These are phyloP conservation scores for Heliconius charithonia DNA, from an alignment of 2,888 invertebrate species.

Conservation along the genomic window DNA sequence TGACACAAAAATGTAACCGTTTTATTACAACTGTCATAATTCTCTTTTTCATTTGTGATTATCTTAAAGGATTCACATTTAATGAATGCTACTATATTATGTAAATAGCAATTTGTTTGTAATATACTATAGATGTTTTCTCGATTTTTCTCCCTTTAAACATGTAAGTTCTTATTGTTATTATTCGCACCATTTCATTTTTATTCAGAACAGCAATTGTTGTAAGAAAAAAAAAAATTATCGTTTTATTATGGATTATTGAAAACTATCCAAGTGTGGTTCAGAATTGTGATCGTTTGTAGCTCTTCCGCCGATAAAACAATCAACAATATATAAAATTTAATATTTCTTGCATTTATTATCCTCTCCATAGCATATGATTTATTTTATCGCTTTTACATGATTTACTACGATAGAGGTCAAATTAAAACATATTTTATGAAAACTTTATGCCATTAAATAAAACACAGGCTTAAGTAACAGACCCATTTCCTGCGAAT, in stretches of 20 bases:
- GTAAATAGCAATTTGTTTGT: neutral
- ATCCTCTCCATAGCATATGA: neutral
- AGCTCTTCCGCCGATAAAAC: neutral
- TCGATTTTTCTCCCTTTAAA: neutral
- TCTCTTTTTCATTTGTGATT: slow-evolving; percentile 15
- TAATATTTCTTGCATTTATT: slow-evolving; percentile 7
- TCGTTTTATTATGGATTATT: neutral
- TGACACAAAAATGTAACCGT: slow-evolving; percentile 12
- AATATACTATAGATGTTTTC: neutral
- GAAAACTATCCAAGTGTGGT: neutral
- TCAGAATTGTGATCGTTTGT: neutral
- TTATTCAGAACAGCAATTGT: neutral
- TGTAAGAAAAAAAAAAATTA: neutral
- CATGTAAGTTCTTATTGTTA: neutral
- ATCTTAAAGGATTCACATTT: slow-evolving; percentile 3
- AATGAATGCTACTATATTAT: slow-evolving; percentile 6
- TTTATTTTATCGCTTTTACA: slow-evolving; percentile 5
- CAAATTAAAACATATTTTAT: neutral
- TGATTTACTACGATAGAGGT: slow-evolving; percentile 1
- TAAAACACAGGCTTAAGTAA: neutral
- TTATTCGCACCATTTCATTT: neutral
- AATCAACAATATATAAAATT: slow-evolving; percentile 10
- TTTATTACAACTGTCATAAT: slow-evolving; percentile 22
- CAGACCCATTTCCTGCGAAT: neutral
- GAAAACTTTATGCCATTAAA: neutral